phyloP scores from a whole-genome alignment of 2,113 vertebrate species.

The Oreotrochilus melanogaster region DNA sequence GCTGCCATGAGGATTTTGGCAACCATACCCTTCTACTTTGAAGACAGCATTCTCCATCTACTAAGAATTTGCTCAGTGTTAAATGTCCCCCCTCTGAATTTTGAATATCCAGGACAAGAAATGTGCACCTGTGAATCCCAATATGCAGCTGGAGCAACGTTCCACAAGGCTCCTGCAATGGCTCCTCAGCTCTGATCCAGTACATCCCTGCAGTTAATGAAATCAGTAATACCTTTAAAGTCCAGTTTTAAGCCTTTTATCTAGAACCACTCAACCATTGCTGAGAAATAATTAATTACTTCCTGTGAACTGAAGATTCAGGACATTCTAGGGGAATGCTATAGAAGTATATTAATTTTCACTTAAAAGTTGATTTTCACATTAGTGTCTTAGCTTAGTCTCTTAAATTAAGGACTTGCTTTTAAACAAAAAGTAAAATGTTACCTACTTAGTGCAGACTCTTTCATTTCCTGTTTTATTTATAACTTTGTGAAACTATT shows the following conservation, averaged over 20 bases:
- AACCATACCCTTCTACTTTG: background rate
- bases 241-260: constrained; percentile 24
- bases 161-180: constrained; percentile 1
- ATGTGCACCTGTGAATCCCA: background rate
- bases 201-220: background rate
- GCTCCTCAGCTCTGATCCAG: constrained; percentile 35
- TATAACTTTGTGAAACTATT: background rate
- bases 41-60: background rate
- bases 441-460: background rate
- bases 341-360: background rate
- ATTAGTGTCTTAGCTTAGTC: background rate
- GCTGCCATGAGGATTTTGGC: background rate
- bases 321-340: rapidly evolving
- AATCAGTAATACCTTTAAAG: background rate
- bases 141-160: constrained; percentile 32
- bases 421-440: background rate
- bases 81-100: background rate
- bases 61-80: constrained; percentile 22
- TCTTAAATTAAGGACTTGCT: background rate
- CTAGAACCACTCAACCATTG: background rate
- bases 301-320: background rate
- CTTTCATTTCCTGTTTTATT: background rate
- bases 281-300: background rate
- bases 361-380: background rate
- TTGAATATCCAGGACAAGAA: background rate